A percentile compares a stretch with the other conserved stretches of the same genome.
These are phyloP conservation scores for Rousettus leschenaultii DNA, from an alignment of 2,113 vertebrate species.

Conservation along the genomic window DNA sequence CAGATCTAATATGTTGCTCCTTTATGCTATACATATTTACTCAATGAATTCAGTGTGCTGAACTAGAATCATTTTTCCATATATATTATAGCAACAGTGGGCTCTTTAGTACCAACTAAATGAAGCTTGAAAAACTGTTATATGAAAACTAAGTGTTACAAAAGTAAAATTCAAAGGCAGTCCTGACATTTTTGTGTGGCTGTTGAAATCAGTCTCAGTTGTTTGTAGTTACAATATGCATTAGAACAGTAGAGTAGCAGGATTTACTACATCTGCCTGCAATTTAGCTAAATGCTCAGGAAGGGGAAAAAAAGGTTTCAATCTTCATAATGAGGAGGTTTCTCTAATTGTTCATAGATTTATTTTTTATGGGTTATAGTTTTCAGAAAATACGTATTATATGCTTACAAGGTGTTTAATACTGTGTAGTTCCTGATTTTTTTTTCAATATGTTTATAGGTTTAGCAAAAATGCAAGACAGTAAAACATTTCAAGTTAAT, in stretches of 20 bases:
- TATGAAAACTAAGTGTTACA: slow-evolving; percentile 21
- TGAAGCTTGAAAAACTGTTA: slow-evolving; percentile 42
- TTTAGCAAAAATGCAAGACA: not conserved
- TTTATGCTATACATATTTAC: slow-evolving; percentile 41
- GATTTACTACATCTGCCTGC: not conserved
- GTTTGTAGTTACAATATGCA: not conserved
- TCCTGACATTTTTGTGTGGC: not conserved
- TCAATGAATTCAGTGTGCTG: not conserved
- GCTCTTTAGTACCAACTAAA: slow-evolving; percentile 34
- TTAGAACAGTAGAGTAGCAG: not conserved
- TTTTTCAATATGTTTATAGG: not conserved
- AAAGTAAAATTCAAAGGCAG: not conserved
- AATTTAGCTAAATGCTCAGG: not conserved
- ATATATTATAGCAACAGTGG: not conserved
- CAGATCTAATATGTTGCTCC: slow-evolving; percentile 15
- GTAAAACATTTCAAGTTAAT: not conserved
- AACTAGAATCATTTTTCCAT: slow-evolving; percentile 36
- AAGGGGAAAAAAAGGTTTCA: not conserved
- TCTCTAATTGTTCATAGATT: not conserved
- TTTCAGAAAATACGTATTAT: not conserved
- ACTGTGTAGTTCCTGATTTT: not conserved
- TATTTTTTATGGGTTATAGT: not conserved
- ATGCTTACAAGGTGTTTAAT: not conserved
- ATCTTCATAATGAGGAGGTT: not conserved
- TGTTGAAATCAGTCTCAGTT: not conserved